Percentiles rank a stretch among this genome's conserved stretches.
phyloP scores from a whole-genome alignment of 2,113 vertebrate genomes.

The Sinocyclocheilus anshuiensis region DNA sequence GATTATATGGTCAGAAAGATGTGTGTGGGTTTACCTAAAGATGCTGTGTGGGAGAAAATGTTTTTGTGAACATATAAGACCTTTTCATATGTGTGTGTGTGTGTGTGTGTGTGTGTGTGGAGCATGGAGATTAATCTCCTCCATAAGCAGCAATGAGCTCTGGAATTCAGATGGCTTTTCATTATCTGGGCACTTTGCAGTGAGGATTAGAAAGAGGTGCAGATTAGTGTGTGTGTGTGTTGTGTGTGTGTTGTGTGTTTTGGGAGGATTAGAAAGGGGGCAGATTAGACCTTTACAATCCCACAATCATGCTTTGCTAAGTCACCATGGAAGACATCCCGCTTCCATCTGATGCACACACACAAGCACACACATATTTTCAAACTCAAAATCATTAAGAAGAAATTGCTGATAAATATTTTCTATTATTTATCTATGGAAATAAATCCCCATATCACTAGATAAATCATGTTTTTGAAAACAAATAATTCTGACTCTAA shows the following conservation, averaged over 20 bases:
- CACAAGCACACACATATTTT: background rate
- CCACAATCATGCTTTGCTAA: constrained; percentile 48
- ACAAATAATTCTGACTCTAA: no score
- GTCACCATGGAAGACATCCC: constrained; percentile 46
- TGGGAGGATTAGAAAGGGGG: constrained; percentile 42
- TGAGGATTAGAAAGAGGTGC: constrained; percentile 66
- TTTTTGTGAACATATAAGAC: constrained; percentile 23
- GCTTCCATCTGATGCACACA: constrained; percentile 17
- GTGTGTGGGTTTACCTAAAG: constrained; percentile 12
- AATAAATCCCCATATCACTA: no score
- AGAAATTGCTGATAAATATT: background rate
- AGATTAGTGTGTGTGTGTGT: constrained; percentile 61
- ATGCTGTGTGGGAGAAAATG: background rate
- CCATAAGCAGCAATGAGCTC: constrained; percentile 53
- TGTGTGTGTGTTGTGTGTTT: constrained; percentile 43
- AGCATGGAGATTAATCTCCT: constrained; percentile 38
- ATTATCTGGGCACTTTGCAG: constrained; percentile 61
- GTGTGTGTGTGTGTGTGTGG: constrained; percentile 37
- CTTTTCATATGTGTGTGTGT: background rate
- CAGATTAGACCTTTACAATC: constrained; percentile 55
- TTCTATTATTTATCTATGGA: background rate
- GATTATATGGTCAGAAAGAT: background rate
- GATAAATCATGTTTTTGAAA: no score
- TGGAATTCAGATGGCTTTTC: constrained; percentile 66
- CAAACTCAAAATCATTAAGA: constrained; percentile 30